Evolutionary conservation across 2,113 vertebrate species (phyloP), one percentile per base, ranked within the genome.

Genomic region (Ochotona princeps): DNA sequence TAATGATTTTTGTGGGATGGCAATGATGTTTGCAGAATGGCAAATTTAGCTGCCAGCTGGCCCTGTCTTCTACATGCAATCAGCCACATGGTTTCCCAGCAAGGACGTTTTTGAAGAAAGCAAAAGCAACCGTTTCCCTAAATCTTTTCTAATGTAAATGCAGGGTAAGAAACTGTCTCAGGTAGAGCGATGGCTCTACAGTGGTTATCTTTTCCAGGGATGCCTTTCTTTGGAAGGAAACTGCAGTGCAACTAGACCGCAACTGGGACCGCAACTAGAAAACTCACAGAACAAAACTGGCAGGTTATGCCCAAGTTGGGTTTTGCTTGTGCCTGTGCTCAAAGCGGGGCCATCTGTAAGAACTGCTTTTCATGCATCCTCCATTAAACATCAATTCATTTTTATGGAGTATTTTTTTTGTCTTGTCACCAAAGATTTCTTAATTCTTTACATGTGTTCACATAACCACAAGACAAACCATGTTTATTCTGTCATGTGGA

Each of bases 391-490:
- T 30, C 49, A 85, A 92, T 91, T 96, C 94, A 92, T 92, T 94
- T 96, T 95, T 96, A 94, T 86, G 63, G 79, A 81, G 70, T 81
- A 69, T 72, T 83, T 95, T 83, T 95, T 95, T 93, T 95, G 91
- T 97, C 95, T 96, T 91, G 87, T 95, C 91, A 96, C 93, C 54
- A 94, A 96, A 94, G 75, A 95, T 88, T 95, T 94, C 87, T 93
- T 96, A 96, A 97, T 93, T 96, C 94, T 90, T 96, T 88, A 94
- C 97, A 97, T 93, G 80, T 97, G 97, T 92, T 95, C 92, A 25
- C 70, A 89, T 95, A 93, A 94, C 95, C 87, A 57, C 90, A 92
- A 72, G 75, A 93, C 80, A 84, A 57, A 76, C 70, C 72, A 78
- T 97, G 78, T 96, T 96, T 95, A 86, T 90, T 89, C 92, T 95